These are phyloP conservation scores for Batillaria attramentaria DNA, from an alignment of 1,140 invertebrate genomes.

Conservation along the genomic window DNA sequence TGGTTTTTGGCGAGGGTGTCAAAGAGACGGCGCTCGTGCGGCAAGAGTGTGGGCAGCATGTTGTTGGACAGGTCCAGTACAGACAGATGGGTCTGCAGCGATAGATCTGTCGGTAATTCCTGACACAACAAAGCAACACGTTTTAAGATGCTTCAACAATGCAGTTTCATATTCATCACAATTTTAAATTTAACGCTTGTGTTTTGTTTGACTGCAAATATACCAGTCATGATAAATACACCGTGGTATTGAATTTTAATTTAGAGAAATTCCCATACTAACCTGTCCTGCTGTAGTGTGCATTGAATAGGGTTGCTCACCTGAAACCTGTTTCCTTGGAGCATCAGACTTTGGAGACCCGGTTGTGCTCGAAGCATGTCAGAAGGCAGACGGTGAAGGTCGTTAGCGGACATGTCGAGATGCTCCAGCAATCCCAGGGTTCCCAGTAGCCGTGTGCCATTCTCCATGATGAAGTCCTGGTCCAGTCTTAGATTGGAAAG, in stretches of 20 bases:
- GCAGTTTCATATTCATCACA: background rate
- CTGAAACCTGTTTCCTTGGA: background rate
- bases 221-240: no score
- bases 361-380: background rate
- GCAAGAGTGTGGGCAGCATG: background rate
- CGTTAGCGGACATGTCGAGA: slow-evolving; percentile 8
- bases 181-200: background rate
- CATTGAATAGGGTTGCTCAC: background rate
- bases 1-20: slow-evolving; percentile 6
- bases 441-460: background rate
- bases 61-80: slow-evolving; percentile 19
- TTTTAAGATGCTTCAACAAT: background rate
- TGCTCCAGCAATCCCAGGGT: background rate
- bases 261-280: no score
- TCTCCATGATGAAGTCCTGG: background rate
- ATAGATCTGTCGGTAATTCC: background rate
- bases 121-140: background rate
- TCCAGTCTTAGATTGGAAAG: background rate
- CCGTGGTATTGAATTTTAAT: no score
- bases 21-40: background rate
- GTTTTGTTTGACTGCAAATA: no score
- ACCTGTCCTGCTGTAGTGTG: no score
- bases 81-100: background rate
- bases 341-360: background rate
- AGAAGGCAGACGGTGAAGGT: background rate